phyloP scores from a whole-genome alignment of 2,888 invertebrate species.

The Trissolcus brochymenae region DNA sequence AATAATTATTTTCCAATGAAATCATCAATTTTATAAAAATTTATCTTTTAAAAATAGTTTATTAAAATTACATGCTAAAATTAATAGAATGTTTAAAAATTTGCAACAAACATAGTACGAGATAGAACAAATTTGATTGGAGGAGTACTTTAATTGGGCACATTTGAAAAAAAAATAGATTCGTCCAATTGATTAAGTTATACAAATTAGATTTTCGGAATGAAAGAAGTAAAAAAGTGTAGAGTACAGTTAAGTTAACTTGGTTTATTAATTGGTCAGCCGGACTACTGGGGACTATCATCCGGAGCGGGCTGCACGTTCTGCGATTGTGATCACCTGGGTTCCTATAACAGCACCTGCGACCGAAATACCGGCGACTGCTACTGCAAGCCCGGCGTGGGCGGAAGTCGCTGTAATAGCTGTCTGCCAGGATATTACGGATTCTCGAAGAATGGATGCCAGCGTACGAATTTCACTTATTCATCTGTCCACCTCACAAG shows the following conservation, averaged over 20 bases:
- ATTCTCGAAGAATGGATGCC: conserved; percentile 86
- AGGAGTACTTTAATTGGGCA: background rate
- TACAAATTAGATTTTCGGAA: no score
- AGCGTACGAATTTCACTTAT: conserved; percentile 79
- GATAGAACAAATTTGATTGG: background rate
- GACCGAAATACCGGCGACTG: conserved; percentile 87
- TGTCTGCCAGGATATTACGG: conserved; percentile 88
- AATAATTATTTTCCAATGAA: no score
- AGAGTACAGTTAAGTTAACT: background rate
- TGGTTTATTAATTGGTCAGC: conserved; percentile 34
- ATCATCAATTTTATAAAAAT: no score
- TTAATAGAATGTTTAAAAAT: no score
- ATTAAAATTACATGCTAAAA: no score
- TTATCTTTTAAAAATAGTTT: no score
- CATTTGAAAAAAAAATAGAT: no score
- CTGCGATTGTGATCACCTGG: conserved; percentile 88
- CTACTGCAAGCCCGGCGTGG: conserved; percentile 86
- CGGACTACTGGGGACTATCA: conserved; percentile 83
- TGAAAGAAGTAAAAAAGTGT: background rate
- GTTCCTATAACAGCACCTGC: conserved; percentile 83
- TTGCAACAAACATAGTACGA: no score
- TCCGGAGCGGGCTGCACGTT: conserved; percentile 85
- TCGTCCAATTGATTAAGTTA: no score
- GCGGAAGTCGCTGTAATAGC: conserved; percentile 83
- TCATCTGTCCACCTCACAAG: conserved; percentile 5